Evolutionary conservation across 2,797 vertebrate genomes (phyloP).

Genomic region (Notamacropus eugenii): DNA sequence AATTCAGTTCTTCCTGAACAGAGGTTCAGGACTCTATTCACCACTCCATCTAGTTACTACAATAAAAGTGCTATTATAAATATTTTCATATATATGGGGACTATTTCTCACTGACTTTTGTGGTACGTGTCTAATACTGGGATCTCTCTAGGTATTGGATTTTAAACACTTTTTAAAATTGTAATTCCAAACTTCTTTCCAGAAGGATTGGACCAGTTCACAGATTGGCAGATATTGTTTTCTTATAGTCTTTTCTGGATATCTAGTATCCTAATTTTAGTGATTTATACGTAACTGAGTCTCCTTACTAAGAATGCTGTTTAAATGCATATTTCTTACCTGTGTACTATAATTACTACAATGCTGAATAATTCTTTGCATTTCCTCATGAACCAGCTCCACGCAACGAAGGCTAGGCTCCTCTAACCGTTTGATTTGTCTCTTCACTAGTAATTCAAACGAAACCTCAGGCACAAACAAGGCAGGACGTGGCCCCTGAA

Average conservation of each 20-base stretch:
- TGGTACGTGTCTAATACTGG: not conserved
- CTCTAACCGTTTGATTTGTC: conserved; percentile 98
- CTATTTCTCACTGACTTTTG: not conserved
- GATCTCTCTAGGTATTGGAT: not conserved
- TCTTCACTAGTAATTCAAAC: conserved; percentile 97
- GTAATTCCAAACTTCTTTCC: conserved; percentile 15
- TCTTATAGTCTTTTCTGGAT: not conserved
- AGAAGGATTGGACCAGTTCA: not conserved
- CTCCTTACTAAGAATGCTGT: not conserved
- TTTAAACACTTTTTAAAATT: not conserved
- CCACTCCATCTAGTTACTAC: not conserved
- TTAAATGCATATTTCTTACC: conserved; percentile 75
- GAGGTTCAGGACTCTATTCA: not conserved
- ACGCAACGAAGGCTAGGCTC: conserved; percentile 98
- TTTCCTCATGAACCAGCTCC: conserved; percentile 98
- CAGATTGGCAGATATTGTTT: not conserved
- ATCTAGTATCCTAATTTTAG: not conserved
- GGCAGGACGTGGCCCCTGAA: conserved; percentile 96
- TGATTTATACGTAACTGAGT: not conserved
- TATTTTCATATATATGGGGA: not conserved
- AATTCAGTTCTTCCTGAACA: not conserved
- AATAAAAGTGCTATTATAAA: not conserved
- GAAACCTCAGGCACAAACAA: conserved; percentile 98
- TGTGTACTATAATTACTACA: conserved; percentile 93
- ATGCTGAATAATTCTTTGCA: conserved; percentile 99